phyloP scores from a whole-genome alignment of 2,888 invertebrate species.

The Drosophila anomelani region DNA sequence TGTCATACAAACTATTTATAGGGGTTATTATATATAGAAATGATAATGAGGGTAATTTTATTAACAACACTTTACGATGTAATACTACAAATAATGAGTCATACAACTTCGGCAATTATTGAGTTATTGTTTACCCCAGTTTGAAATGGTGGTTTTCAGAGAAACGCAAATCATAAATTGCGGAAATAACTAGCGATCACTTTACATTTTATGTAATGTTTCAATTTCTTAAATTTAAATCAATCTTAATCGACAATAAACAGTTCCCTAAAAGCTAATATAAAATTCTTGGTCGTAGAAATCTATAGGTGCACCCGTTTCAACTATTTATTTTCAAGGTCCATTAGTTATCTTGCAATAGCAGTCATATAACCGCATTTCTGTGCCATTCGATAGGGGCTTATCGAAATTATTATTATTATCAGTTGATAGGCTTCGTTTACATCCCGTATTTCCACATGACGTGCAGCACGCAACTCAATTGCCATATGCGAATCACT shows the following conservation, averaged over 20 bases:
- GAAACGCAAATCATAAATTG: no score
- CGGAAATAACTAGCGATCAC: neutral
- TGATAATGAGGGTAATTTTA: no score
- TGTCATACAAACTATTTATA: neutral
- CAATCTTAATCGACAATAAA: neutral
- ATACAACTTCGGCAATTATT: no score
- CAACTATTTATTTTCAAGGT: conserved; percentile 2
- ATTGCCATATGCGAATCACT: conserved; percentile 1
- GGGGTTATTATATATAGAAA: no score
- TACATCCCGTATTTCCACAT: conserved; percentile 24
- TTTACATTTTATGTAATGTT: neutral
- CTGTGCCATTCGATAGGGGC: conserved; percentile 7
- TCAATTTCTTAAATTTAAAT: neutral
- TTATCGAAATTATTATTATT: conserved; percentile 21
- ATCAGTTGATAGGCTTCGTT: conserved; percentile 15
- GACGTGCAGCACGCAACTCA: conserved; percentile 45
- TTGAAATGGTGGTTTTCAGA: no score
- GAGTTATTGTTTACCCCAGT: no score
- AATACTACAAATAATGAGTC: no score
- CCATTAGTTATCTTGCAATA: neutral
- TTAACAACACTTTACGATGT: no score
- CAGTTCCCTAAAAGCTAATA: neutral
- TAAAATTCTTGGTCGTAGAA: neutral
- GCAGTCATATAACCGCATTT: conserved; percentile 9
- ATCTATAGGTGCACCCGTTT: neutral